Base-by-base conservation (phyloP, 2,888 invertebrate genomes). In the Drosophila koepferae region DNA sequence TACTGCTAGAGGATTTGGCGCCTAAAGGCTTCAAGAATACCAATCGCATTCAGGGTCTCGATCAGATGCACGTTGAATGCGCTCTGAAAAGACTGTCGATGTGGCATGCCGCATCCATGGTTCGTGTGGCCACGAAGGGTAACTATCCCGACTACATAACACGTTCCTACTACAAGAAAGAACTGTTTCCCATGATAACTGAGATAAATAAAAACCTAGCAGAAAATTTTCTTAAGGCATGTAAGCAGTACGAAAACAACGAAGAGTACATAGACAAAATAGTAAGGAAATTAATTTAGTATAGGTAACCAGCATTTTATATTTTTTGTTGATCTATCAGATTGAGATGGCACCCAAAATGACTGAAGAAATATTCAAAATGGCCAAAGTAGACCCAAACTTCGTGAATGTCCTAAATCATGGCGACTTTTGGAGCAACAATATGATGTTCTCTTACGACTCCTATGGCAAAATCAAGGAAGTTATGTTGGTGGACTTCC, bases 61-160 rank as follows among this genome's bases (percentile, higher is more conserved):
- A 92, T 49, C 81, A 88, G 63, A 59, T 12, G 0, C 92, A 92
- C 40, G 83, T 86, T 16, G 77, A 91, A 38, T 56, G 80, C 3
- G 89, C 85, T 6, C 73, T 92, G 0, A 56, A 65, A 23, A 92
- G 91, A 53, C 34, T 92, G 54, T 81, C 92, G 4, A 77, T 91
- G 67, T 92, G 91, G 72, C 92, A 92, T 85, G 92, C 92, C 0
- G 91, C 86, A 0, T 90, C 92, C 0, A 91, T 83, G 0, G 85
- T 83, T n/a, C 73, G 84, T 5, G 74, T 77, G 5, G 83, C 70
- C 31, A 69, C 71, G 2, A 82, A 79, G 41, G 91, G 91, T 3
- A 28, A 68, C 3, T 90, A 82, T 54, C 77, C 79, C 1, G 64
- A 63, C 2, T 12, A 23, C 2, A 12, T 82, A 2, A 51, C n/a